Evolutionary conservation across 2,113 vertebrate genomes (phyloP).

Genomic region (Jaculus jaculus): DNA sequence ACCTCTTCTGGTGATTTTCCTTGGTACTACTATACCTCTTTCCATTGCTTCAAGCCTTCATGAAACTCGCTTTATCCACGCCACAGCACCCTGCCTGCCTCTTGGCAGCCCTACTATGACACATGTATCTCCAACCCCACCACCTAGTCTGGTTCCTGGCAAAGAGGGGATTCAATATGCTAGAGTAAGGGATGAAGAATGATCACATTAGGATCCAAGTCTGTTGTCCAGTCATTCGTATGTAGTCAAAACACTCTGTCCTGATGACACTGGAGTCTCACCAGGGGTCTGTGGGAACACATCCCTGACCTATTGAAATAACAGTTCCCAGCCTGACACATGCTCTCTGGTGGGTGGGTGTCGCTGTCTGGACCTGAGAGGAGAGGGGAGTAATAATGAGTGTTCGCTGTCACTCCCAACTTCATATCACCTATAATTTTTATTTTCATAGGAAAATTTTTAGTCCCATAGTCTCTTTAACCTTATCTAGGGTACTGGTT

Average conservation of each 20-base stretch:
- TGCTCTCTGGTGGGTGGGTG: not conserved
- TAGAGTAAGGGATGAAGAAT: not conserved
- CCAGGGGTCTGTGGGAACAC: no score
- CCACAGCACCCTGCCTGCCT: not conserved
- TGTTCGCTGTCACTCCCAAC: not conserved
- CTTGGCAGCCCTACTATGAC: no score
- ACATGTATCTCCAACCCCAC: not conserved
- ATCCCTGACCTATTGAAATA: rapidly evolving
- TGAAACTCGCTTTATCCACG: not conserved
- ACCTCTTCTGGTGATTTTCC: not conserved
- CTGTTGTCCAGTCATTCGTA: not conserved
- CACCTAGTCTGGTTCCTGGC: not conserved
- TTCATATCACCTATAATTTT: not conserved
- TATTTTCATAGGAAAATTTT: no score
- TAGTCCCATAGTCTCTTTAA: not conserved
- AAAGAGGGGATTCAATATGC: not conserved
- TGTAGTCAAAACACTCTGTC: not conserved
- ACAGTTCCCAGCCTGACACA: not conserved
- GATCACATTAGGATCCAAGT: not conserved
- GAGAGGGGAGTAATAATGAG: not conserved
- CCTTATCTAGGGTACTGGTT: not conserved
- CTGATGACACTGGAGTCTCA: not conserved
- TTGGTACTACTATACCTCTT: not conserved
- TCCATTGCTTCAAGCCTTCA: not conserved
- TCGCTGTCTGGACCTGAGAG: not conserved